A percentile compares a stretch with the other conserved stretches of the same genome.
phyloP scores from a whole-genome alignment of 1,140 invertebrate species.

The Drosophila paulistorum region DNA sequence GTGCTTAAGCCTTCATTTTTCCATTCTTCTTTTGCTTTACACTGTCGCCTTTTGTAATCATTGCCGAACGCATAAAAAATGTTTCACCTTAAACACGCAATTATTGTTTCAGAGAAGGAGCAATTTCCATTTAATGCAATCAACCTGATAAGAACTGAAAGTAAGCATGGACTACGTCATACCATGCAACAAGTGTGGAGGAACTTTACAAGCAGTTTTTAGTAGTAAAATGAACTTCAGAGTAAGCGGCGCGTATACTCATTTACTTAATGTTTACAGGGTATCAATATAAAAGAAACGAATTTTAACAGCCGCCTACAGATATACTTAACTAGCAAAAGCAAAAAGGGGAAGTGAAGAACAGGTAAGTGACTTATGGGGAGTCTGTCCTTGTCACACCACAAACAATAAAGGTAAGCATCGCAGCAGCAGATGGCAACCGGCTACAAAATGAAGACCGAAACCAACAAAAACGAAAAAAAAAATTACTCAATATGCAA shows the following conservation, averaged over 20 bases:
- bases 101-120: slow-evolving; percentile 58
- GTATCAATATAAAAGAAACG: slow-evolving; percentile 10
- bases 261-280: neutral
- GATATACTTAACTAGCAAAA: neutral
- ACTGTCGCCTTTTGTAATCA: slow-evolving; percentile 55
- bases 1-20: slow-evolving; percentile 59
- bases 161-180: neutral
- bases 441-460: slow-evolving; percentile 27
- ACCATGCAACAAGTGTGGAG: neutral
- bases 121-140: slow-evolving; percentile 74
- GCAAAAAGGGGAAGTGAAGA: neutral
- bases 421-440: slow-evolving; percentile 45
- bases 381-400: slow-evolving; percentile 41
- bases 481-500: slow-evolving; percentile 79
- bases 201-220: no score
- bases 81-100: slow-evolving; percentile 74
- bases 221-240: no score
- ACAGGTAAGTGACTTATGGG: slow-evolving; percentile 28
- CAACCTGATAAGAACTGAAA: slow-evolving; percentile 64
- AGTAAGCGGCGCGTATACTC: no score
- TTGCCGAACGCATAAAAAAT: slow-evolving; percentile 64
- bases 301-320: slow-evolving; percentile 49
- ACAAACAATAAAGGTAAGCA: slow-evolving; percentile 55
- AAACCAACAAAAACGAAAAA: neutral
- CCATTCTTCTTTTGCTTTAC: slow-evolving; percentile 14